Percentiles rank a stretch among this genome's conserved stretches.
Conservation (phyloP, 1,140 invertebrate species). For the Spodoptera litura region DNA sequence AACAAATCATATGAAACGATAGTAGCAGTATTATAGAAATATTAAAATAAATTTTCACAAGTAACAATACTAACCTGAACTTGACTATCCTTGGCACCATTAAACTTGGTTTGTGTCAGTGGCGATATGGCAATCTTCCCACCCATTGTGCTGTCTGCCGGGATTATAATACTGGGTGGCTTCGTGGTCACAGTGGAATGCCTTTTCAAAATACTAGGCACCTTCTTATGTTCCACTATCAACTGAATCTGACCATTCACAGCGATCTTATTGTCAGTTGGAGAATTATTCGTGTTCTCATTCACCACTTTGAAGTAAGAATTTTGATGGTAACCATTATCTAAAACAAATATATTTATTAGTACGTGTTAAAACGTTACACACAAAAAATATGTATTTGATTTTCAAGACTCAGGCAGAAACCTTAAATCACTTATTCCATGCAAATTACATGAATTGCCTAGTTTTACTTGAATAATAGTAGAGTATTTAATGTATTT, state of each 20-base stretch:
- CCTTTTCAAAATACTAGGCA: constrained; percentile 69
- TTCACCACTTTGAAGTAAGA: constrained; percentile 77
- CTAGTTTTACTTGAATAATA: too few species aligned
- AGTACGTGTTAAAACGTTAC: too few species aligned
- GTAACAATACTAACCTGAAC: constrained; percentile 58
- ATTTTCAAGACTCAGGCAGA: too few species aligned
- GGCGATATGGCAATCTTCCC: constrained; percentile 71
- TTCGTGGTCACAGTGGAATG: constrained; percentile 53
- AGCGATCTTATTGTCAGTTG: constrained; percentile 56
- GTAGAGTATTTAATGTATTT: too few species aligned
- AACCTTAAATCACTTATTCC: too few species aligned
- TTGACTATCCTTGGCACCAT: constrained; percentile 56
- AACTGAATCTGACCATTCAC: constrained; percentile 58
- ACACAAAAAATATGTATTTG: too few species aligned
- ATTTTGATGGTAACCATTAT: constrained; percentile 59
- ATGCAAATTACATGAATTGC: too few species aligned
- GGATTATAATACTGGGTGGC: constrained; percentile 61
- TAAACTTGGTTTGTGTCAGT: constrained; percentile 58
- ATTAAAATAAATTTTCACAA: neutral
- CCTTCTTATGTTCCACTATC: constrained; percentile 65
- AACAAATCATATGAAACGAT: too few species aligned
- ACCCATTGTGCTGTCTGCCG: constrained; percentile 65
- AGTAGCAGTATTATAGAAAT: neutral
- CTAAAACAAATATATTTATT: constrained; percentile 55
- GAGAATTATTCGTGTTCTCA: constrained; percentile 64